Evolutionary conservation across 2,888 invertebrate genomes (phyloP).

Genomic region (Mycogona germanica): DNA sequence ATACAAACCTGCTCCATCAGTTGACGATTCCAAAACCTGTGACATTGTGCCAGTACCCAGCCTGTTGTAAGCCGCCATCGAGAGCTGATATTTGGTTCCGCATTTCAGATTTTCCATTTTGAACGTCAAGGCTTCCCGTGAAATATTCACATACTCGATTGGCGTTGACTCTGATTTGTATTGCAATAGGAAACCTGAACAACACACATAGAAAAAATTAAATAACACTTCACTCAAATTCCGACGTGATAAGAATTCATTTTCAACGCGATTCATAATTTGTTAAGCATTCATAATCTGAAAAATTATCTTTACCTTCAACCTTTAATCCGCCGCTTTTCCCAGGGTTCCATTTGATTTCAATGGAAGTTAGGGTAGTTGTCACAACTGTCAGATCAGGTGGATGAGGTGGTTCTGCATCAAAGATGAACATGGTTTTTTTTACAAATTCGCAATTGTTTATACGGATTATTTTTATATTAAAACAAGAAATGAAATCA

Average conservation of each 20-base stretch:
- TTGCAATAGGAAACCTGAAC: not conserved
- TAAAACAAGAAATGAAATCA: not conserved
- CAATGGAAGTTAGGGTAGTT: conserved; percentile 7
- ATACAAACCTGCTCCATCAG: conserved; percentile 17
- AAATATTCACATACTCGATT: conserved; percentile 11
- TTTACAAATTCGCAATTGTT: too few relatives aligned
- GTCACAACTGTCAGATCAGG: conserved; percentile 10
- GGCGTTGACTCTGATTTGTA: conserved; percentile 7
- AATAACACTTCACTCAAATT: not conserved
- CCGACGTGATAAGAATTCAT: not conserved
- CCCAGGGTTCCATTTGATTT: conserved; percentile 14
- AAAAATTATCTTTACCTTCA: conserved; percentile 15
- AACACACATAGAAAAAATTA: not conserved
- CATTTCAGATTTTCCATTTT: conserved; percentile 18
- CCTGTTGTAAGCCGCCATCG: conserved; percentile 16
- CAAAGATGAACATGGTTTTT: not conserved
- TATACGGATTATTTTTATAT: too few relatives aligned
- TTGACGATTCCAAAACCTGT: conserved; percentile 10
- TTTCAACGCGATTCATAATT: not conserved
- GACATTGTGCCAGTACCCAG: conserved; percentile 14
- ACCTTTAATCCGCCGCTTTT: conserved; percentile 13
- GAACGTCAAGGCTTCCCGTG: conserved; percentile 4
- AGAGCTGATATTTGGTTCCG: conserved; percentile 18
- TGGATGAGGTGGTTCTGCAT: conserved; percentile 15
- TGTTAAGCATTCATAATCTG: too few relatives aligned